Base-by-base conservation (phyloP, 1,140 invertebrate genomes). In the Odontomachus brunneus region DNA sequence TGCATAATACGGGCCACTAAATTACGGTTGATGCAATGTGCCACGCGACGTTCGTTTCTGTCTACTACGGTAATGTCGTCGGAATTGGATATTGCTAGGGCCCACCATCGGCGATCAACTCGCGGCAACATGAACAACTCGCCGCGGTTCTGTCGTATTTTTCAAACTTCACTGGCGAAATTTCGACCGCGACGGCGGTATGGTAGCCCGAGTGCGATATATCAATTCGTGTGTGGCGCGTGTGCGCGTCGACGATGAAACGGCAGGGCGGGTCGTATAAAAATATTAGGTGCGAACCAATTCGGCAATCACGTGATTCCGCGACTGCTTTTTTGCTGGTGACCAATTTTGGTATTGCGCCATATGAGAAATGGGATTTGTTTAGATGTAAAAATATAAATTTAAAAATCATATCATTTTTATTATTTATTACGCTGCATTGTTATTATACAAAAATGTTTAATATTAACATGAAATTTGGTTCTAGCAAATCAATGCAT, bases 1-100 rank as follows among this genome's bases (percentile, higher is more conserved):
- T 78, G 29, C 65, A 82, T 89, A 89, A 89, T 89, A 84, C 51
- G 60, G 72, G 44, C 38, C 26, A 74, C 33, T 88, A 78, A 84
- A 89, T 89, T 89, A 85, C 57, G 38, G 60, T 82, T 84, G 82
- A 82, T 74, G 71, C 24, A 63, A 19, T 22, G 33, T 15, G 26
- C 51, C 72, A 26, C 17, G 71, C 84, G 51, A 82, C 38, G 53
- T 15, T 17, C 73, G n/a, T 76, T 83, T 63, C 74, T 67, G 55
- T 67, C 38, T 49, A 44, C 38, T 49, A 44, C 62, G 65, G 19
- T 82, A 88, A 86, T 67, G 65, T 81, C 75, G 65, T 11, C 14
- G 44, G 59, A 81, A 89, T 86, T 81, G 87, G 24, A 75, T 72
- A 48, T 29, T 11, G n/a, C 44, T n/a, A 38, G 38, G 38, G 38